Evolutionary conservation across 2,797 vertebrate genomes (phyloP), one percentile per base, ranked within the genome.

Genomic region (Scarus forsteni): DNA sequence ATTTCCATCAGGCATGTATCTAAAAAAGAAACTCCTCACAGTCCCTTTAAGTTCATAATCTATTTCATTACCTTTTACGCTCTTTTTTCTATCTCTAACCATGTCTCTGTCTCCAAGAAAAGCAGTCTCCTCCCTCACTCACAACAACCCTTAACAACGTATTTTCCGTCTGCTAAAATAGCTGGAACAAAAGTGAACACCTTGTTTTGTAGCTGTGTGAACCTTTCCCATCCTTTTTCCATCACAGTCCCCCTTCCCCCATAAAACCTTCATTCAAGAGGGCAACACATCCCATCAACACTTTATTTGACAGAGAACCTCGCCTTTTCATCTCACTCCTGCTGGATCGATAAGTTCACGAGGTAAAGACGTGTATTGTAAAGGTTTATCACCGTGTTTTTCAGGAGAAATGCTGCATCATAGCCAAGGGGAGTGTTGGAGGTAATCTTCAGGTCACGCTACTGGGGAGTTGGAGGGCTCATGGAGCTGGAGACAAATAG

Each of bases 401-500:
- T 12, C 4, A 34, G 5, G 6, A 14, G 51, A 62, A 60, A 49
- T 46, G 63, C 63, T 60, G 57, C 46, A 61, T 66, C 51, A 62
- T 10, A 55, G 49, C 42, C 40, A 14, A 49, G 14, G 50, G 1
- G 1, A 40, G 39, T 45, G 59, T 39, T 61, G 58, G 66, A 73
- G 53, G 48, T 62, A 57, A 71, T 84, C 59, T 63, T 73, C 12
- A 52, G 50, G 75, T 80, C 62, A 57, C 50, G 58, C 51, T 64
- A 27, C 48, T 51, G 70, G 27, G 27, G 27, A 27, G 66, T 63
- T 6, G 7, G 48, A 61, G 56, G 61, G 69, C 58, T 58, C 70
- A 65, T 34, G 7, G 57, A 70, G 64, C 68, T 58, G 60, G 34
- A 70, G 81, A 79, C 62, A 78, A 80, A 81, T 75, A 66, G 65